These are phyloP conservation scores for Sebastes schlegelii DNA, from an alignment of 2,113 vertebrate species.

Conservation along the genomic window DNA sequence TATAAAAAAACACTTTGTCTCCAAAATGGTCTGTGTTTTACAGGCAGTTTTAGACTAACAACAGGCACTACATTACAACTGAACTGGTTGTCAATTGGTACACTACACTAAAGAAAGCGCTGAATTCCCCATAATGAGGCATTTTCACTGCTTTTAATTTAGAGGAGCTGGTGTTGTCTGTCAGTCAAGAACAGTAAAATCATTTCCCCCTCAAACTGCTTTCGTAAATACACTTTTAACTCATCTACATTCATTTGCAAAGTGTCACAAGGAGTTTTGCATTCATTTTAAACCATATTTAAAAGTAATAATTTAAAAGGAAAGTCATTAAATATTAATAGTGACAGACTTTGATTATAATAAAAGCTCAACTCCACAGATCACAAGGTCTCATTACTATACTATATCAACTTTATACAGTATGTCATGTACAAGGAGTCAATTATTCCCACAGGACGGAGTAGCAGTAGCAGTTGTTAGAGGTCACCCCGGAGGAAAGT, in stretches of 20 bases:
- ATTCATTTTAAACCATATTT: neutral
- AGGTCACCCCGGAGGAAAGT: no score
- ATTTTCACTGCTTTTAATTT: constrained; percentile 22
- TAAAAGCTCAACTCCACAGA: constrained; percentile 5
- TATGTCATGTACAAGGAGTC: neutral
- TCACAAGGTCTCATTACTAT: neutral
- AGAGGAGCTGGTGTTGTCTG: constrained; percentile 1
- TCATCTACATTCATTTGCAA: constrained; percentile 22
- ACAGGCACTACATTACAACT: neutral
- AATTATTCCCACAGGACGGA: neutral
- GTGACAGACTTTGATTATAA: neutral
- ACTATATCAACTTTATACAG: neutral
- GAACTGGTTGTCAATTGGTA: constrained; percentile 6
- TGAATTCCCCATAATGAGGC: constrained; percentile 16
- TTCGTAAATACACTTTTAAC: constrained; percentile 35
- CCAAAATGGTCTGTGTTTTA: constrained; percentile 3
- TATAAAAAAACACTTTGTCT: neutral
- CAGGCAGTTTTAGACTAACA: neutral
- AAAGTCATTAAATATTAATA: constrained; percentile 33
- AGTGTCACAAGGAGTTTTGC: neutral
- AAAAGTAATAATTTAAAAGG: neutral
- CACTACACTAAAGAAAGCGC: neutral
- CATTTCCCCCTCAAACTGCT: constrained; percentile 20
- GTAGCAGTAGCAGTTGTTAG: neutral
- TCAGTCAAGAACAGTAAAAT: constrained; percentile 14